Evolutionary conservation across 2,888 invertebrate genomes (phyloP), one percentile per base, ranked within the genome.

Genomic region (Drosophila affinis): DNA sequence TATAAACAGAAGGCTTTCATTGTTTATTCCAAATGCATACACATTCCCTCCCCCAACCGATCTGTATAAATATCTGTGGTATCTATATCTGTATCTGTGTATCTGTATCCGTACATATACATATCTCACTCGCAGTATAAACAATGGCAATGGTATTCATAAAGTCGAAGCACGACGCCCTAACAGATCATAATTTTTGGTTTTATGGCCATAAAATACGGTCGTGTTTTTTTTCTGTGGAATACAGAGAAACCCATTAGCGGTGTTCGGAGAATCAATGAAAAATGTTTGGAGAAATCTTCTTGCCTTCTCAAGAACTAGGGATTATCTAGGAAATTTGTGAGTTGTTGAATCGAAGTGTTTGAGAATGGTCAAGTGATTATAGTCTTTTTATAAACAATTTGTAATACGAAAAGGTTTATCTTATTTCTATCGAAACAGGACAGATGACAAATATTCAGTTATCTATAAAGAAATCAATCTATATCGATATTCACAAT

Each of bases 1-100:
- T 39, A 51, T 75, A 73, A 75, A 73, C 76, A 73, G 67, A 67
- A 75, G 55, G 61, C 61, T 49, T 48, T 53, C 51, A 46, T 73
- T 73, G 76, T 73, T 73, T 73, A 75, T 75, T 58, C 54, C 29
- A 24, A 18, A 51, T 55, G 57, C 39, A 39, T n/a, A 5, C 39
- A 61, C 69, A 56, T 3, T 21, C 21, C 3, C 47, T 53, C 34
- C 56, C 49, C 45, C 45, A 3, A n/a, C 12, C n/a, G 39, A 39
- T n/a, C 6, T 39, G 39, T 60, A 56, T 56, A 46, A 27, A 14
- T 60, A 52, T 68, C 24, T 48, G 18, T 29, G 44, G 48, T 69
- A 56, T 51, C 45, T 18, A 69, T 57, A 49, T 49, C 3, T 58
- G n/a, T 39, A 4, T 39, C 39, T 39, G 39, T 39, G 39, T 7